Base-by-base conservation (phyloP, 2,888 invertebrate genomes). In the Antitype chi region DNA sequence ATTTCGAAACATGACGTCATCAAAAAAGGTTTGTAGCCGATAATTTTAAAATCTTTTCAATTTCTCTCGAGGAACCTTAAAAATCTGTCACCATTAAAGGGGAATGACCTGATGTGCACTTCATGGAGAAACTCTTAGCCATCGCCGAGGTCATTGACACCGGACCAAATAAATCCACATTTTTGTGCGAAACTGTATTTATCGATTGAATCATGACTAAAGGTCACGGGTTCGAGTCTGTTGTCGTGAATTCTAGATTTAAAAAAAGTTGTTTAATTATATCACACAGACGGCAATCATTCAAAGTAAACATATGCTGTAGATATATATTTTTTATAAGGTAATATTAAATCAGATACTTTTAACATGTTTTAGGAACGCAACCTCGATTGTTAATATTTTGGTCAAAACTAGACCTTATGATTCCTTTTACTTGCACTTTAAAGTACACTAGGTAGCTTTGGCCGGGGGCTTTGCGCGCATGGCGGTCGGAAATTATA, bases 121-220 rank as follows among this genome's bases (percentile, higher is more conserved):
- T 84, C 75, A 87, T 84, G 83, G 80, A 83, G 86, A 87, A 87
- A 82, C 68, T 87, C 73, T 78, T 85, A 62, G 70, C 84, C 74
- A 82, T 74, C n/a, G 64, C 49, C 55, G 66, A 73, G 87, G 84
- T 85, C 84, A 81, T 66, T 83, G 85, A 83, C 86, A 78, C 53
- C 17, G 78, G 67, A 79, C 79, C 75, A 72, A 79, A 87, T 88
- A 86, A 84, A 85, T 88, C 76, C 86, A 86, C 86, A 88, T 84
- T 75, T 86, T 85, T 87, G 74, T 84, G 78, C 84, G 69, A 84
- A 87, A 85, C 85, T 78, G 84, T 85, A 78, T 74, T 73, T 76
- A 80, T 82, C 69, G 77, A 81, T 80, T 76, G 78, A 70, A 77
- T 82, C 80, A 80, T 80, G 77, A 64, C 71, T 75, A 76, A 87